Evolutionary conservation across 2,888 invertebrate species (phyloP).

Genomic region (Phorcus lineatus): DNA sequence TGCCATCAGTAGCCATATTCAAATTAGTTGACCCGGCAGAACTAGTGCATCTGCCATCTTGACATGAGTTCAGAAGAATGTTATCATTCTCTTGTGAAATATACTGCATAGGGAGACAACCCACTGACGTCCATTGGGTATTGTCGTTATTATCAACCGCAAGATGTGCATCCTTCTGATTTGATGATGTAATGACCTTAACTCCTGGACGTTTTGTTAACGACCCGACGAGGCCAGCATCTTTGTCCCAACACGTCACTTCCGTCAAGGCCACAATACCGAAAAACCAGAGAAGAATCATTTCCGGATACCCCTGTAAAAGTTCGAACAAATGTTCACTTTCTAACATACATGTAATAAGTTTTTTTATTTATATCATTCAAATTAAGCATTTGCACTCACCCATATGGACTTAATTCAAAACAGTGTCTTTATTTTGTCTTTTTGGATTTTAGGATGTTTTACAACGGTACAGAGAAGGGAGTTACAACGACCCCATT

Average conservation of each 20-base stretch:
- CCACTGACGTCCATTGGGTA: slow-evolving; percentile 55
- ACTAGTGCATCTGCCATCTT: slow-evolving; percentile 30
- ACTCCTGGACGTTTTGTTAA: slow-evolving; percentile 49
- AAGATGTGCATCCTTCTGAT: slow-evolving; percentile 24
- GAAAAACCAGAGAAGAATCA: background rate
- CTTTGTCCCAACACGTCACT: slow-evolving; percentile 51
- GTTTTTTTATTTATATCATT: too few relatives aligned
- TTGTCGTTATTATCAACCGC: slow-evolving; percentile 51
- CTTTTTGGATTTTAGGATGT: too few relatives aligned
- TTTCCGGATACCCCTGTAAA: background rate
- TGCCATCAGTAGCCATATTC: slow-evolving; percentile 47
- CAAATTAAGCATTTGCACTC: too few relatives aligned
- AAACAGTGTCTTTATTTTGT: too few relatives aligned
- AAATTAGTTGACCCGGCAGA: slow-evolving; percentile 15
- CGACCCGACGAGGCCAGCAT: slow-evolving; percentile 55
- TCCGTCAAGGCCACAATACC: background rate
- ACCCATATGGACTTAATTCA: too few relatives aligned
- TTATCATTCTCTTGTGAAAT: slow-evolving; percentile 44
- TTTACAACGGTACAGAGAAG: too few relatives aligned
- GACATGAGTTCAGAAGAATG: slow-evolving; percentile 42
- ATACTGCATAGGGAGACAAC: slow-evolving; percentile 51
- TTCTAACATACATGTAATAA: too few relatives aligned
- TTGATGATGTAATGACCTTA: slow-evolving; percentile 40
- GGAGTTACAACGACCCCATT: too few relatives aligned
- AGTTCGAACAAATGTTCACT: background rate